Evolutionary conservation across 2,113 vertebrate genomes (phyloP).

Genomic region (Amblyopsis rosae): DNA sequence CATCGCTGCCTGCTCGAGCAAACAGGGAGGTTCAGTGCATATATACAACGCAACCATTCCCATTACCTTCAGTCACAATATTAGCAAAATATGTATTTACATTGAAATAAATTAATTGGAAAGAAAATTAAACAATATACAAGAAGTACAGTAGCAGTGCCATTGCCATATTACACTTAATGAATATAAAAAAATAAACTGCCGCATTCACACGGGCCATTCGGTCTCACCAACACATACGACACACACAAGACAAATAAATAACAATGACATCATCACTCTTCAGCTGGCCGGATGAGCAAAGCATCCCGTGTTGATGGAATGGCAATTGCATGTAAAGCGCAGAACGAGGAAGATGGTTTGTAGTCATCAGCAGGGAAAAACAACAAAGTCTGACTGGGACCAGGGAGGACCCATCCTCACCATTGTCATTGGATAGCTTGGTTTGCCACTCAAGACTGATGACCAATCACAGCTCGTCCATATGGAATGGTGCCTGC

Average conservation of each 20-base stretch:
- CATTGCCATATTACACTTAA: slow-evolving; percentile 68
- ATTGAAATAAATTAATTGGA: slow-evolving; percentile 69
- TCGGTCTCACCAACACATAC: slow-evolving; percentile 43
- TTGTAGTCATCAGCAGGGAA: slow-evolving; percentile 41
- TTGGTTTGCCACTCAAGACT: slow-evolving; percentile 17
- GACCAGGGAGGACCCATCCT: slow-evolving; percentile 24
- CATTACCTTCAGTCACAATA: slow-evolving; percentile 28
- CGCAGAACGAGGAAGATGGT: slow-evolving; percentile 44
- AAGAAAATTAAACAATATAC: slow-evolving; percentile 57
- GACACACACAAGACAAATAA: slow-evolving; percentile 74
- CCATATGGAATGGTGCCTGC: slow-evolving; percentile 23
- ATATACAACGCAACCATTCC: slow-evolving; percentile 59
- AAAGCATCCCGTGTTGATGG: slow-evolving; percentile 57
- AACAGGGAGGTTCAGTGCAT: slow-evolving; percentile 46
- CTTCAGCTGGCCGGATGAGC: slow-evolving; percentile 56
- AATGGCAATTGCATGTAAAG: slow-evolving; percentile 52
- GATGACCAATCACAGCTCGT: slow-evolving; percentile 27
- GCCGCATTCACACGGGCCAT: slow-evolving; percentile 42
- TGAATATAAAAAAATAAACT: slow-evolving; percentile 66
- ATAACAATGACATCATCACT: slow-evolving; percentile 51
- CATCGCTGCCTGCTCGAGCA: slow-evolving; percentile 25
- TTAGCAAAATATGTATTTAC: slow-evolving; percentile 72
- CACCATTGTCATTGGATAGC: slow-evolving; percentile 27
- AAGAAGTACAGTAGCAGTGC: slow-evolving; percentile 59
- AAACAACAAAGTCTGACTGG: slow-evolving; percentile 6